A percentile compares a stretch with the other conserved stretches of the same genome.
phyloP scores from a whole-genome alignment of 1,140 invertebrate genomes.

The Lucilia sericata region DNA sequence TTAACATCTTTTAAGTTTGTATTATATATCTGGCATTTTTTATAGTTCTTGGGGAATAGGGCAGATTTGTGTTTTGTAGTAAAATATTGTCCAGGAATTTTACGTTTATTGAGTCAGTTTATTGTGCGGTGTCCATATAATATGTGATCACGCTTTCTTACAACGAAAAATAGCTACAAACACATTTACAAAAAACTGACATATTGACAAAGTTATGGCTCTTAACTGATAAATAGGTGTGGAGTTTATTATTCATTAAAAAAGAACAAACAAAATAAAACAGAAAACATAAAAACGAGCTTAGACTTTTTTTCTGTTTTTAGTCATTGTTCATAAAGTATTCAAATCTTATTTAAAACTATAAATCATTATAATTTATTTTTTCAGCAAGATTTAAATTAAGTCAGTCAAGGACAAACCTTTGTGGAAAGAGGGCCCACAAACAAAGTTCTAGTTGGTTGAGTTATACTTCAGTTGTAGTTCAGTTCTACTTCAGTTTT shows the following conservation, averaged over 20 bases:
- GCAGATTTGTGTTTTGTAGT: neutral
- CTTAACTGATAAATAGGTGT: constrained; percentile 49
- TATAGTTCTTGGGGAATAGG: neutral
- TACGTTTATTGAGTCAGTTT: neutral
- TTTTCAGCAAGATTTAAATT: constrained; percentile 23
- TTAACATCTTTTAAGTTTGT: too few relatives aligned
- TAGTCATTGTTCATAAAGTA: constrained; percentile 31
- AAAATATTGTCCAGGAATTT: neutral
- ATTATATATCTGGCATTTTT: too few relatives aligned
- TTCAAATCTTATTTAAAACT: constrained; percentile 36
- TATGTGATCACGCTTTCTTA: constrained; percentile 33
- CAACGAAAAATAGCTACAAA: constrained; percentile 25
- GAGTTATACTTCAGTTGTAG: too few relatives aligned
- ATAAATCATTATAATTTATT: constrained; percentile 43
- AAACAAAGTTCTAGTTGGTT: neutral
- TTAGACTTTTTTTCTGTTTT: constrained; percentile 5
- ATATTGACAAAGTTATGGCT: constrained; percentile 49
- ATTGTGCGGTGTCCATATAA: neutral
- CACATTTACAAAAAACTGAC: constrained; percentile 44
- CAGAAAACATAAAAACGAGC: neutral
- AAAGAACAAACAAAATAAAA: neutral
- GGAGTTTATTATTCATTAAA: constrained; percentile 45
- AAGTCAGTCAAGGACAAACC: neutral
- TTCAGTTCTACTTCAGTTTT: too few relatives aligned
- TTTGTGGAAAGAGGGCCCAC: neutral